Base-by-base conservation (phyloP, 2,113 vertebrate genomes). In the Scatophagus argus region DNA sequence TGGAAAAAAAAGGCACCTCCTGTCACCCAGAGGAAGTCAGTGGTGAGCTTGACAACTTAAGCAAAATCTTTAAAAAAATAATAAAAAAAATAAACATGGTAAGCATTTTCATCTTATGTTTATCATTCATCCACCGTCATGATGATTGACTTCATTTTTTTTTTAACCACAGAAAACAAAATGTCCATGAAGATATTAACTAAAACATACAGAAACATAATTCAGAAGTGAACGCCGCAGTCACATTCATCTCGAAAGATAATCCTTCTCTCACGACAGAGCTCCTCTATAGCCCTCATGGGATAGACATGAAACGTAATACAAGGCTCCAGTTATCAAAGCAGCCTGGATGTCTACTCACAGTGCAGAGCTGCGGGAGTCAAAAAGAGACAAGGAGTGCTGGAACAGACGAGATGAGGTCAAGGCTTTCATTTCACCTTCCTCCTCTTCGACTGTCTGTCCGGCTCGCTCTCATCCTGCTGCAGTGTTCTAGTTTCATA, bases 401-500 rank as follows among this genome's bases (percentile, higher is more conserved):
- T 27, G 49, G 23, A 29, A 43, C 44, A 64, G 71, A 75, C 27
- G 21, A 23, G 56, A 51, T 55, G 62, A 74, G 51, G 31, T 70
- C 44, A 59, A 23, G 2, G 41, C 79, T 81, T 82, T 83, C 74
- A 81, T 78, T 84, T 89, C 63, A 76, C 65, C 64, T 70, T 67
- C 25, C 41, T 11, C 77, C 23, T 60, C 17, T 69, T n/a, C 66
- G n/a, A n/a, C 41, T 38, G 0, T 16, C 25, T 67, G 52, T 34
- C 46, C n/a, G 1, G 11, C 17, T 55, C 41, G 44, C 36, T 55
- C 52, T 1, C 3, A 1, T 49, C 49, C 76, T 79, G 68, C 77
- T 86, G 82, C 85, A 82, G 81, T 84, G 84, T 63, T 90, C 85
- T 74, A 79, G 44, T 89, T 90, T 87, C 75, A 43, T 43, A 83